Evolutionary conservation across 2,113 vertebrate genomes (phyloP).

Genomic region (Diglossa brunneiventris): DNA sequence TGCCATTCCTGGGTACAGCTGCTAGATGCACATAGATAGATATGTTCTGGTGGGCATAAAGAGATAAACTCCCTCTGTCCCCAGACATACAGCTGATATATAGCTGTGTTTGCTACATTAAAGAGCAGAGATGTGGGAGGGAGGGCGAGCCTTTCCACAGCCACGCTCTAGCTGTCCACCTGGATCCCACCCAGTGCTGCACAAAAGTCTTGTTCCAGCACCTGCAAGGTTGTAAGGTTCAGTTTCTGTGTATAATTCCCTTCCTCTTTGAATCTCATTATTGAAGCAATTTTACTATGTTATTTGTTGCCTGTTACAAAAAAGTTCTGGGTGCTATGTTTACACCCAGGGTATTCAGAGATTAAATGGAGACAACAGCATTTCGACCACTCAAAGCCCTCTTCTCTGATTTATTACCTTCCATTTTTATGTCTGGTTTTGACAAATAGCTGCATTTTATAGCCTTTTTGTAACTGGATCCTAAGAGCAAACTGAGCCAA

Average conservation of each 20-base stretch:
- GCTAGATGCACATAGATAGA: neutral
- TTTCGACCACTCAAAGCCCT: neutral
- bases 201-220: neutral
- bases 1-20: neutral
- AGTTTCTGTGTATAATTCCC: neutral
- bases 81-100: neutral
- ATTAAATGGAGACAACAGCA: neutral
- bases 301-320: neutral
- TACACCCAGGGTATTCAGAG: neutral
- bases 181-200: neutral
- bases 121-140: neutral
- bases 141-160: neutral
- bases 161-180: accelerated
- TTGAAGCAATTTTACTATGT: neutral
- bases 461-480: neutral
- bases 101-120: neutral
- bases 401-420: neutral
- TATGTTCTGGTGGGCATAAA: neutral
- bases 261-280: neutral
- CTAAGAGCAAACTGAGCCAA: neutral
- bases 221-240: neutral
- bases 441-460: neutral
- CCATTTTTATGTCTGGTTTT: neutral
- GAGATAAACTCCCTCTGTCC: neutral
- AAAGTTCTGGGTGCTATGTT: neutral